Percentiles rank a stretch among this genome's conserved stretches.
phyloP scores from a whole-genome alignment of 92 coral and sea anemone species.

The Paragorgia papillata region DNA sequence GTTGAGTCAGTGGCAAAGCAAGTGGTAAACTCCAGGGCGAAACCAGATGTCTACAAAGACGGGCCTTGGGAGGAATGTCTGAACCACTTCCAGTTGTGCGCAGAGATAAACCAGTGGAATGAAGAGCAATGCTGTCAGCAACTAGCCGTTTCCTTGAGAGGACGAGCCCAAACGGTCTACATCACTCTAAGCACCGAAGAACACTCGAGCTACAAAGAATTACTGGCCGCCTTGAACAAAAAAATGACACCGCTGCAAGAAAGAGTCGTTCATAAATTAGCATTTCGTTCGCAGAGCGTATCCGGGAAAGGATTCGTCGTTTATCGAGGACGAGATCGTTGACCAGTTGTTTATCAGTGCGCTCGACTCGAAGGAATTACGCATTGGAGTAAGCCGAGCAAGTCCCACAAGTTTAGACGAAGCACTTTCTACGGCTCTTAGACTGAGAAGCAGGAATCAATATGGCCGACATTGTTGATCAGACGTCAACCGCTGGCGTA shows the following conservation, averaged over 20 bases:
- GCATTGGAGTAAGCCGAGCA: constrained; percentile 30
- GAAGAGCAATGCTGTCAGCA: constrained; percentile 33
- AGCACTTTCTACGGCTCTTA: constrained; percentile 8
- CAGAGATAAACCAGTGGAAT: constrained; percentile 39
- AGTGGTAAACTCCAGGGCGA: constrained; percentile 14
- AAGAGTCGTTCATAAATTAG: constrained; percentile 35
- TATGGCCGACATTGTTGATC: constrained; percentile 35
- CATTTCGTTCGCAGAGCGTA: constrained; percentile 21
- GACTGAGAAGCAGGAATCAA: constrained; percentile 20
- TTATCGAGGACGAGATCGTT: constrained; percentile 27
- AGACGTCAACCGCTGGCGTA: constrained; percentile 28
- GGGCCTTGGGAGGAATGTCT: constrained; percentile 42
- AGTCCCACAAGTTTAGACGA: constrained; percentile 14
- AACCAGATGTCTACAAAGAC: constrained; percentile 19
- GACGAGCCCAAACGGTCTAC: constrained; percentile 24
- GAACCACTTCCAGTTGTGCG: constrained; percentile 27
- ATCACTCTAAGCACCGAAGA: constrained; percentile 7
- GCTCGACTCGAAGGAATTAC: constrained; percentile 21
- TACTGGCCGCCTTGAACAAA: constrained; percentile 13
- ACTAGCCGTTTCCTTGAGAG: constrained; percentile 36
- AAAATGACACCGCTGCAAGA: constrained; percentile 31
- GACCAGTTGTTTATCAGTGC: constrained; percentile 43
- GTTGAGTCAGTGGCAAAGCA: constrained; percentile 2
- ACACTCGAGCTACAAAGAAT: background rate
- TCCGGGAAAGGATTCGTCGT: constrained; percentile 22